A percentile compares a stretch with the other conserved stretches of the same genome.
phyloP scores from a whole-genome alignment of 2,888 invertebrate genomes.

The Hypsopygia costalis region DNA sequence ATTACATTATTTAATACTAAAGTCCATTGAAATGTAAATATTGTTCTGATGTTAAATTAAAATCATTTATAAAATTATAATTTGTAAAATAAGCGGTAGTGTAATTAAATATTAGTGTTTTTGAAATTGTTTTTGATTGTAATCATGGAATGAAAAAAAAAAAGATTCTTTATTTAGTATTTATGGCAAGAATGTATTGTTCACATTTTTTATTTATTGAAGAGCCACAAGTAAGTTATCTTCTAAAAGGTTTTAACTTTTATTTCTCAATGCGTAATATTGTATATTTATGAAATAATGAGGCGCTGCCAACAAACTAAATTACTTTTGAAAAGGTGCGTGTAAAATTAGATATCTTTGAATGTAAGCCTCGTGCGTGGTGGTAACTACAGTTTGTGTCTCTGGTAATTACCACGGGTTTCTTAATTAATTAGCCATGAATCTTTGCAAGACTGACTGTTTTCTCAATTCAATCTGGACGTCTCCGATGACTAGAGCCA shows the following conservation, averaged over 20 bases:
- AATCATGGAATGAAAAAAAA: slow-evolving; percentile 14
- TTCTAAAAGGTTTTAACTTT: background rate
- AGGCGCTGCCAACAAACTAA: too few species aligned
- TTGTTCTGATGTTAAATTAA: too few species aligned
- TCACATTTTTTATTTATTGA: slow-evolving; percentile 10
- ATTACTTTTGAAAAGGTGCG: too few species aligned
- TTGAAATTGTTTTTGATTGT: slow-evolving; percentile 16
- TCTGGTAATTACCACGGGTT: too few species aligned
- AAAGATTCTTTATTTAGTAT: slow-evolving; percentile 21
- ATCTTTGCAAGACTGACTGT: background rate
- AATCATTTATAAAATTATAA: slow-evolving; percentile 13
- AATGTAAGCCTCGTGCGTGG: too few species aligned
- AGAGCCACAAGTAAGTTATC: slow-evolving; percentile 12
- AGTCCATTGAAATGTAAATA: too few species aligned
- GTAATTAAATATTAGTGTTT: slow-evolving; percentile 32
- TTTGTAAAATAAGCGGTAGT: slow-evolving; percentile 22
- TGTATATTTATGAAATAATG: too few species aligned
- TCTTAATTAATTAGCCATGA: too few species aligned
- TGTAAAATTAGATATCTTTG: too few species aligned
- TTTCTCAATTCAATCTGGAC: background rate
- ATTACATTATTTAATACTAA: too few species aligned
- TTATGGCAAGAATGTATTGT: slow-evolving; percentile 17
- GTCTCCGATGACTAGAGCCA: too few species aligned
- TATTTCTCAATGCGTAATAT: background rate
- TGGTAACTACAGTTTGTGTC: too few species aligned